A percentile compares a stretch with the other conserved stretches of the same genome.
Conservation (phyloP, 2,888 invertebrate species). For the Adelognathus sp. region DNA sequence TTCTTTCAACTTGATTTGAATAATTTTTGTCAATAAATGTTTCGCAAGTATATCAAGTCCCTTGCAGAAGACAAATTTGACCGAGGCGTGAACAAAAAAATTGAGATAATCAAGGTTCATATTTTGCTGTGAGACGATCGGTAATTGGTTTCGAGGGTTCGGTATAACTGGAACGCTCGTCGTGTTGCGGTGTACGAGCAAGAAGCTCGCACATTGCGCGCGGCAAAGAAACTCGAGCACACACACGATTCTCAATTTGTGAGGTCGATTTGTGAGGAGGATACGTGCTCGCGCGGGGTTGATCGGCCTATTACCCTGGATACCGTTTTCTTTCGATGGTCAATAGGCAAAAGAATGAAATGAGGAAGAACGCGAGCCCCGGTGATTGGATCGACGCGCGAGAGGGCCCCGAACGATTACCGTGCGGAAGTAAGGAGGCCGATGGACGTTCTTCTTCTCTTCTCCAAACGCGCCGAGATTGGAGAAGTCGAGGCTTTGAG, state of each 20-base stretch:
- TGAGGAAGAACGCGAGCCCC: constrained; percentile 23
- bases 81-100: background rate
- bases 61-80: no score
- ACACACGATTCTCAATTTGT: constrained; percentile 36
- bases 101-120: no score
- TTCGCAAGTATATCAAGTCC: no score
- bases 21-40: no score
- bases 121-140: background rate
- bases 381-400: constrained; percentile 26
- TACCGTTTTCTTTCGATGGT: constrained; percentile 44
- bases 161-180: background rate
- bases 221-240: constrained; percentile 10
- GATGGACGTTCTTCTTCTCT: background rate
- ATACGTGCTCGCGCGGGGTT: constrained; percentile 38
- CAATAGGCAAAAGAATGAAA: constrained; percentile 24
- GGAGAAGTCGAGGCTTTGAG: constrained; percentile 25
- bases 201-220: constrained; percentile 5
- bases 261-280: constrained; percentile 8
- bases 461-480: constrained; percentile 32
- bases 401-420: constrained; percentile 23
- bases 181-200: background rate
- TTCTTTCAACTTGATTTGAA: no score
- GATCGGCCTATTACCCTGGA: constrained; percentile 52
- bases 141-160: background rate
- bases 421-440: constrained; percentile 3